Conservation (phyloP, 2,113 vertebrate genomes). For the Halcyon malimbica region DNA sequence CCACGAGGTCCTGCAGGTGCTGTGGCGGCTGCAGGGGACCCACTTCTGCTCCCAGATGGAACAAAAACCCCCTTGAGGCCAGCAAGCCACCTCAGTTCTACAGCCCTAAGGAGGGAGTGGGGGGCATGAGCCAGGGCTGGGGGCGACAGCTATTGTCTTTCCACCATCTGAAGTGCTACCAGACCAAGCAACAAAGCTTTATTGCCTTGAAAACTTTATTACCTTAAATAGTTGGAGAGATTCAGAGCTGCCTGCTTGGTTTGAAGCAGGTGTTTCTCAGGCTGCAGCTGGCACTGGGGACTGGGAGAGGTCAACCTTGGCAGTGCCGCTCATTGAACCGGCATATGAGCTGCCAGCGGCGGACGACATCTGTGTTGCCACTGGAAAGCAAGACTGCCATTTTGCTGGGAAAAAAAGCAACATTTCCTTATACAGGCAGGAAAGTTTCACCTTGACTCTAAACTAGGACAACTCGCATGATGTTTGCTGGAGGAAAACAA, state of each 20-base stretch:
- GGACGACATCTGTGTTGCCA: background rate
- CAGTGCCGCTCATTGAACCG: background rate
- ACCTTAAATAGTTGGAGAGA: background rate
- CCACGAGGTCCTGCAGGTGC: background rate
- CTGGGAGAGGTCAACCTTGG: background rate
- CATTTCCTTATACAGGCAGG: background rate
- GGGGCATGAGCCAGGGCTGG: background rate
- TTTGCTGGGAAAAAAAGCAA: background rate
- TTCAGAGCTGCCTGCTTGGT: background rate
- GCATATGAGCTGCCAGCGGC: background rate
- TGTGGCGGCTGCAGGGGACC: background rate
- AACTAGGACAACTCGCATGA: background rate
- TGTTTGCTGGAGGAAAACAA: slow-evolving; percentile 21
- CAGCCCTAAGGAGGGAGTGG: background rate
- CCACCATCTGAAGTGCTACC: background rate
- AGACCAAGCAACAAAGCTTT: background rate
- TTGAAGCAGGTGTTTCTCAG: background rate
- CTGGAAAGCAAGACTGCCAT: background rate
- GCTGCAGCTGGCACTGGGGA: background rate
- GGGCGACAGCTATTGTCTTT: background rate
- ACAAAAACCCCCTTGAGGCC: background rate
- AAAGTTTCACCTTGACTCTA: slow-evolving; percentile 34
- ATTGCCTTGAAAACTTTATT: background rate
- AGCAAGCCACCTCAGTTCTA: background rate
- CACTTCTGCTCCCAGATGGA: background rate